These are phyloP conservation scores for Papilio machaon DNA, from an alignment of 1,140 invertebrate species.

Conservation along the genomic window DNA sequence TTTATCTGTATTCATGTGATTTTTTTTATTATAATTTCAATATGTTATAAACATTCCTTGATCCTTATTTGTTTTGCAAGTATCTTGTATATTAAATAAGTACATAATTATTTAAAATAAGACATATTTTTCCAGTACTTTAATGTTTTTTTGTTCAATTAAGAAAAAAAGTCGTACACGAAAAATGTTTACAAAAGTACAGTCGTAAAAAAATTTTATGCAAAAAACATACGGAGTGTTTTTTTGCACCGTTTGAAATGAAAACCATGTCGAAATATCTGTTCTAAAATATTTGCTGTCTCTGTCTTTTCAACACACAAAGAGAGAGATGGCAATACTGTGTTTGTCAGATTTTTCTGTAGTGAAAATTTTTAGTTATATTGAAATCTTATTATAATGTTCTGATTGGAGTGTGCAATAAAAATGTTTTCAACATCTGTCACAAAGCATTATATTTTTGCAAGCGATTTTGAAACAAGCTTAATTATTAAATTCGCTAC, in stretches of 20 bases:
- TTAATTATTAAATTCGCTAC: neutral
- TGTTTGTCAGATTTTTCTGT: too few species aligned
- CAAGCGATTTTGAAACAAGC: neutral
- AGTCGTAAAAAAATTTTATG: neutral
- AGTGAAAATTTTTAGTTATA: too few species aligned
- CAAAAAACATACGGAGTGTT: too few species aligned
- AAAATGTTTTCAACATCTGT: conserved; percentile 3
- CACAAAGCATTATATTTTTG: conserved; percentile 1
- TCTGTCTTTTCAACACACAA: too few species aligned
- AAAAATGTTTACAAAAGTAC: neutral
- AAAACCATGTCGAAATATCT: too few species aligned
- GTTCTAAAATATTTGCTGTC: too few species aligned
- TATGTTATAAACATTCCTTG: neutral
- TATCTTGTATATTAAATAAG: conserved; percentile 15
- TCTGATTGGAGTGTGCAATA: neutral
- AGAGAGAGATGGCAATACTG: too few species aligned
- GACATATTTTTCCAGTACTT: neutral
- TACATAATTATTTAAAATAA: neutral
- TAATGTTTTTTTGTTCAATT: neutral
- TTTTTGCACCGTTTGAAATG: neutral
- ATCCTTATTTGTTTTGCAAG: conserved; percentile 7
- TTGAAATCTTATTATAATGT: too few species aligned
- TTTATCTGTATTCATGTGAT: neutral
- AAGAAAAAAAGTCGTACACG: neutral
- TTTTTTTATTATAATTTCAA: neutral